phyloP scores from a whole-genome alignment of 1,140 invertebrate species.

The Drosophila insularis region DNA sequence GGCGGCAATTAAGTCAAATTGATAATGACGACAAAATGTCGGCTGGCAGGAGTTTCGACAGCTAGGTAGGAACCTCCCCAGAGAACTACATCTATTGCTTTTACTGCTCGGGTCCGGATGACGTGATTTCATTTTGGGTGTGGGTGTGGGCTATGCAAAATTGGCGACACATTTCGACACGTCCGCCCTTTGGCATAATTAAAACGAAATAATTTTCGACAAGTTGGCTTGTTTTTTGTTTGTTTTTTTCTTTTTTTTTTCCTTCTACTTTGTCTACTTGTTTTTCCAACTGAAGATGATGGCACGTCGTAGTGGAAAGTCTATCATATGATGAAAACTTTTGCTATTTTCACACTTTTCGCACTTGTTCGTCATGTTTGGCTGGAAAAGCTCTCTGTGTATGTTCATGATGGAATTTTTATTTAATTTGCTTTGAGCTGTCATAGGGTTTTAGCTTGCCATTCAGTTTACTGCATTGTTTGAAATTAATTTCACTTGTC shows the following conservation, averaged over 20 bases:
- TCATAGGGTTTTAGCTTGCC: conserved; percentile 44
- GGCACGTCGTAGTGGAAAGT: conserved; percentile 43
- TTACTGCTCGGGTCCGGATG: conserved; percentile 29
- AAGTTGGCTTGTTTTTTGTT: conserved; percentile 54
- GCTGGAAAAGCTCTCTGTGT: background rate
- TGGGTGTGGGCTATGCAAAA: conserved; percentile 53
- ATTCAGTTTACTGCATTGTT: conserved; percentile 71
- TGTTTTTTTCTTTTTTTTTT: conserved; percentile 26
- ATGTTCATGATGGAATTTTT: conserved; percentile 72
- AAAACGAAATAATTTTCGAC: conserved; percentile 79
- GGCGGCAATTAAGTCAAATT: conserved; percentile 73
- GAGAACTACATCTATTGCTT: conserved; percentile 3
- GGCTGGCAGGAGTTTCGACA: conserved; percentile 36
- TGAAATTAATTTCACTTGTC: conserved; percentile 79
- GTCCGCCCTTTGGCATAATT: conserved; percentile 76
- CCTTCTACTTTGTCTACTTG: conserved; percentile 20
- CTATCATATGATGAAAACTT: conserved; percentile 51
- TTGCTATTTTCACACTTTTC: conserved; percentile 3
- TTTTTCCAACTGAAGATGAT: conserved; percentile 11
- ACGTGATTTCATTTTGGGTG: conserved; percentile 66
- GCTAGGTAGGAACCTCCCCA: conserved; percentile 7
- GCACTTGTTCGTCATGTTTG: background rate
- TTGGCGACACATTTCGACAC: conserved; percentile 70
- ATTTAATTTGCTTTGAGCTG: conserved; percentile 73
- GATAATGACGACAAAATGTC: conserved; percentile 74